These are phyloP conservation scores for Micrasema minimum DNA, from an alignment of 1,140 invertebrate genomes.

Conservation along the genomic window DNA sequence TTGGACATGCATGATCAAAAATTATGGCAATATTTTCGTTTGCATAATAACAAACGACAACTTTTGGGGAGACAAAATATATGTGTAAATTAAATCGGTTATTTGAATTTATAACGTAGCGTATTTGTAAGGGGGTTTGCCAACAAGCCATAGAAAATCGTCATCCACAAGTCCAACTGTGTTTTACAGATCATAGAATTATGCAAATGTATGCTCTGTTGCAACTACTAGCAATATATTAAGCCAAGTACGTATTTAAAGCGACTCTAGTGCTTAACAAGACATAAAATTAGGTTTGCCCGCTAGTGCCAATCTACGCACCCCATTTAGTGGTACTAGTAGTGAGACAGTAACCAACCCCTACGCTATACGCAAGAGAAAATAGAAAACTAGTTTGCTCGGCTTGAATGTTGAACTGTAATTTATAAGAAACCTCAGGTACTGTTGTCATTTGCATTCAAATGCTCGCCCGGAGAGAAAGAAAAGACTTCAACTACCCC, in stretches of 20 bases:
- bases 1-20: constrained; percentile 15
- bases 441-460: constrained; percentile 31
- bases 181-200: constrained; percentile 29
- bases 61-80: constrained; percentile 11
- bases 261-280: constrained; percentile 43
- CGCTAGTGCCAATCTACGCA: constrained; percentile 18
- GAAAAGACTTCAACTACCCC: constrained; percentile 5
- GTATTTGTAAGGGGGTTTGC: constrained; percentile 3
- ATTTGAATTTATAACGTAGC: constrained; percentile 27
- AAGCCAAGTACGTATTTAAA: constrained; percentile 34
- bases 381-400: constrained; percentile 49
- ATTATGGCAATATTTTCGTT: background rate
- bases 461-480: constrained; percentile 25
- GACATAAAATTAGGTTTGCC: constrained; percentile 50
- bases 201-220: constrained; percentile 21
- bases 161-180: constrained; percentile 1
- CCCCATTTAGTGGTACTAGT: constrained; percentile 16
- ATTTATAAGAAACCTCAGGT: constrained; percentile 36
- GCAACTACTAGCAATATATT: constrained; percentile 28
- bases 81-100: constrained; percentile 20
- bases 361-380: constrained; percentile 10
- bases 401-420: constrained; percentile 38
- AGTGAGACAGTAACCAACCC: background rate
- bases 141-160: constrained; percentile 23
- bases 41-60: constrained; percentile 13